These are phyloP conservation scores for Xiphophorus birchmanni DNA, from an alignment of 2,797 vertebrate species.

Conservation along the genomic window DNA sequence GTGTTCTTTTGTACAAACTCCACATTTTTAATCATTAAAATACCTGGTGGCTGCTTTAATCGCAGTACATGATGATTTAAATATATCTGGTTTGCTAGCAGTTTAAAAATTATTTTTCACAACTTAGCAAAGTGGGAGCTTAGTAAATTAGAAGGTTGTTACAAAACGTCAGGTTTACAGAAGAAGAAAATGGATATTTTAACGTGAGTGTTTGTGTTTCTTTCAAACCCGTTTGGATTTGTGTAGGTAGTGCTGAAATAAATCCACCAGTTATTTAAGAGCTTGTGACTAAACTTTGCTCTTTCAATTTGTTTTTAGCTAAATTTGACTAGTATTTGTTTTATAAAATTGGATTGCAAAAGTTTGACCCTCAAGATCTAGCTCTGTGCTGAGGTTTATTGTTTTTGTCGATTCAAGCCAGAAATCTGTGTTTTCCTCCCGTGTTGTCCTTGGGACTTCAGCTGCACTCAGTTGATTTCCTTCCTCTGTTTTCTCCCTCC, in stretches of 20 bases:
- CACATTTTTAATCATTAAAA: not conserved
- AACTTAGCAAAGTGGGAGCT: not conserved
- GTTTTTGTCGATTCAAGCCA: constrained; percentile 28
- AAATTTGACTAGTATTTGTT: constrained; percentile 11
- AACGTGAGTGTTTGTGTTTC: constrained; percentile 9
- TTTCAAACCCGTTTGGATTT: constrained; percentile 15
- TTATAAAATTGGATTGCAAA: not conserved
- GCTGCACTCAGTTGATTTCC: constrained; percentile 52
- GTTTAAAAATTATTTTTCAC: not conserved
- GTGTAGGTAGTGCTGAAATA: constrained; percentile 26
- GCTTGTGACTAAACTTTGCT: constrained; percentile 31
- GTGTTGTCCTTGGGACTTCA: constrained; percentile 53
- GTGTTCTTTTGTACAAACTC: constrained; percentile 38
- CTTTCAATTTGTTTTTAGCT: constrained; percentile 18
- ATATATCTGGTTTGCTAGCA: not conserved
- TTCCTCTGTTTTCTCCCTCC: constrained; percentile 50
- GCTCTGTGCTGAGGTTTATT: not conserved
- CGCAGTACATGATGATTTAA: not conserved
- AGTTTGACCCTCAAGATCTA: not conserved
- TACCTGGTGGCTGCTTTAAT: not conserved
- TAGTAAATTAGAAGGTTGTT: not conserved
- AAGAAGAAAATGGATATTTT: constrained; percentile 1
- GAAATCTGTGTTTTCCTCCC: not conserved
- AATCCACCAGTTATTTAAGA: constrained; percentile 34
- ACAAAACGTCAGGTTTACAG: not conserved